These are phyloP conservation scores for Tryphoninae sp. DNA, from an alignment of 2,888 invertebrate species.

Conservation along the genomic window DNA sequence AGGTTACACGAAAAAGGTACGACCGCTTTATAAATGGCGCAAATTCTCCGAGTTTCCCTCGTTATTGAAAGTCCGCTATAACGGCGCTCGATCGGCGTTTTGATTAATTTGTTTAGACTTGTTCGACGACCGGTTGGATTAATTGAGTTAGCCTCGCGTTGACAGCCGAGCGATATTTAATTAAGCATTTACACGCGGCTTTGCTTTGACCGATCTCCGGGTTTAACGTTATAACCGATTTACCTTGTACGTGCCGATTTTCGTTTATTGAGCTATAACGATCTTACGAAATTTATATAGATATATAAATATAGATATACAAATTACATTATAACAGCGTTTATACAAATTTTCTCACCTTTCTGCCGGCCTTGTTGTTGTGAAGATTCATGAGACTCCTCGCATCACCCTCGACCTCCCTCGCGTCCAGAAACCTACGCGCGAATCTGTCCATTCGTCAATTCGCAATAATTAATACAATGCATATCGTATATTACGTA, in stretches of 20 bases:
- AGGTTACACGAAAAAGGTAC: slow-evolving; percentile 4
- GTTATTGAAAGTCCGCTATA: slow-evolving; percentile 31
- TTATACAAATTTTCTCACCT: slow-evolving; percentile 85
- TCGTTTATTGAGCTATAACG: background rate
- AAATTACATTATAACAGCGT: background rate
- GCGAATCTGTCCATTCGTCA: slow-evolving; percentile 84
- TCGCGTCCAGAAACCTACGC: slow-evolving; percentile 93
- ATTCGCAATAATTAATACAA: slow-evolving; percentile 34
- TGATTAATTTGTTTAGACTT: slow-evolving; percentile 62
- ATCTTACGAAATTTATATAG: slow-evolving; percentile 8
- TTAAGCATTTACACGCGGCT: slow-evolving; percentile 55
- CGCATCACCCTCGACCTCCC: slow-evolving; percentile 94
- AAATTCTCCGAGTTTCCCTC: slow-evolving; percentile 39
- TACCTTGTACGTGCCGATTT: background rate
- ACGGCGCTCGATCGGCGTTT: slow-evolving; percentile 23
- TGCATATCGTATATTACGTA: background rate
- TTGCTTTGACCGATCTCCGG: slow-evolving; percentile 41
- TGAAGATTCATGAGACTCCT: slow-evolving; percentile 97
- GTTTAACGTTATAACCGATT: background rate
- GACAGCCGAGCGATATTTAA: slow-evolving; percentile 56
- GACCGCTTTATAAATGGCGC: slow-evolving; percentile 1
- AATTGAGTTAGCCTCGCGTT: slow-evolving; percentile 61
- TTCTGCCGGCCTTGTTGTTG: slow-evolving; percentile 97
- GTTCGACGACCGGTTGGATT: slow-evolving; percentile 50
- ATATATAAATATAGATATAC: background rate